phyloP scores from a whole-genome alignment of 2,797 vertebrate species.

The Numenius phaeopus region DNA sequence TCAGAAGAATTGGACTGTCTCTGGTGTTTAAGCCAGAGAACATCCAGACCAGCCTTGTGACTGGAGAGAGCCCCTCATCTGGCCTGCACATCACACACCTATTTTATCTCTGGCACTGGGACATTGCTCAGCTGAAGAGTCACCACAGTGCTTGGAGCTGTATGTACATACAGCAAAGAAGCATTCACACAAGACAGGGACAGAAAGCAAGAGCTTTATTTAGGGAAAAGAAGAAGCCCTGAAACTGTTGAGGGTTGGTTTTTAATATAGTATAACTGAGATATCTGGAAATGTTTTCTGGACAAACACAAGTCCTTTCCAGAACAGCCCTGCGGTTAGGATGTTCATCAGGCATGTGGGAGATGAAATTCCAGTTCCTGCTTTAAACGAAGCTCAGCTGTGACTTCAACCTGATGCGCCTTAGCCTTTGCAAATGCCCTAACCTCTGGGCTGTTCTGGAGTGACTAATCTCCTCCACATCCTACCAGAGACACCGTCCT shows the following conservation, averaged over 20 bases:
- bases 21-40: not conserved
- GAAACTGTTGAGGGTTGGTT: not conserved
- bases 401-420: not conserved
- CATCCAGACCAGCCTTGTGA: not conserved
- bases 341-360: not conserved
- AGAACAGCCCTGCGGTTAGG: not conserved
- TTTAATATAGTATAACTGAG: not conserved
- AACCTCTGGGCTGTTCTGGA: not conserved
- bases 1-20: not conserved
- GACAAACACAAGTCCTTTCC: not conserved
- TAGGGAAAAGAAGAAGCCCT: not conserved
- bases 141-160: not conserved
- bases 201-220: not conserved
- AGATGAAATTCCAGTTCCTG: not conserved
- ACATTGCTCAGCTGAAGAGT: not conserved
- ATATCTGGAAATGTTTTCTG: not conserved
- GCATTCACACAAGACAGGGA: not conserved
- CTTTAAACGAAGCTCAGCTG: constrained; percentile 14
- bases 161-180: not conserved
- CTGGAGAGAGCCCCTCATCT: not conserved
- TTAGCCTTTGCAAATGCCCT: not conserved
- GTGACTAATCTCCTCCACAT: not conserved
- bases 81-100: not conserved
- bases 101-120: not conserved
- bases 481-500: not conserved